Evolutionary conservation across 2,888 invertebrate species (phyloP).

Genomic region (Acanthopleura granulata): DNA sequence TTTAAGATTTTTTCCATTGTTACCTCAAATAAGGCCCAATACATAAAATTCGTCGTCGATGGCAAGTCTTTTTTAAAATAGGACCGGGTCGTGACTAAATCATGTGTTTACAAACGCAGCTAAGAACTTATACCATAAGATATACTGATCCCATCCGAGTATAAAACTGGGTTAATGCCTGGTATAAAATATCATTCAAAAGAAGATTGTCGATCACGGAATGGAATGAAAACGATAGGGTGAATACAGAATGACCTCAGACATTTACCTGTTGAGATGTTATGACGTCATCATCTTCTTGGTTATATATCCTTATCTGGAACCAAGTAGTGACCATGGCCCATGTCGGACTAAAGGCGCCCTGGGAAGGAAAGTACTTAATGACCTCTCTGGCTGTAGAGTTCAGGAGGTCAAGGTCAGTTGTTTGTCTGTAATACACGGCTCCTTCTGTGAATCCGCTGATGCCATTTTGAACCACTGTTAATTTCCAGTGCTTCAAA

Average conservation of each 20-base stretch:
- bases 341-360: background rate
- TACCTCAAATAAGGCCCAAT: too few species aligned
- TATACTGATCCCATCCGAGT: too few species aligned
- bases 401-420: background rate
- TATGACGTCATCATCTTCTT: background rate
- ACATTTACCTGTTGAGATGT: background rate
- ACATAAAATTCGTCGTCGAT: too few species aligned
- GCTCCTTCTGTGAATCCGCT: background rate
- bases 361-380: background rate
- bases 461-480: background rate
- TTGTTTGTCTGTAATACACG: conserved; percentile 10
- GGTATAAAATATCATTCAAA: too few species aligned
- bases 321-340: background rate
- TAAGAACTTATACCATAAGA: too few species aligned
- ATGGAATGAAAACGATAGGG: too few species aligned
- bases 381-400: background rate
- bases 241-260: background rate
- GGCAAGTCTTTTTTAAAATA: too few species aligned
- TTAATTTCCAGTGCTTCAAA: conserved; percentile 5
- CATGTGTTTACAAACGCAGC: too few species aligned
- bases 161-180: too few species aligned
- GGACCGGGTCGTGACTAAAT: too few species aligned
- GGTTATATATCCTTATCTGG: background rate
- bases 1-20: too few species aligned
- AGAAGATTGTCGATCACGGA: too few species aligned